Conservation (phyloP, 1,140 invertebrate genomes). For the Gonatopus flavifemur region DNA sequence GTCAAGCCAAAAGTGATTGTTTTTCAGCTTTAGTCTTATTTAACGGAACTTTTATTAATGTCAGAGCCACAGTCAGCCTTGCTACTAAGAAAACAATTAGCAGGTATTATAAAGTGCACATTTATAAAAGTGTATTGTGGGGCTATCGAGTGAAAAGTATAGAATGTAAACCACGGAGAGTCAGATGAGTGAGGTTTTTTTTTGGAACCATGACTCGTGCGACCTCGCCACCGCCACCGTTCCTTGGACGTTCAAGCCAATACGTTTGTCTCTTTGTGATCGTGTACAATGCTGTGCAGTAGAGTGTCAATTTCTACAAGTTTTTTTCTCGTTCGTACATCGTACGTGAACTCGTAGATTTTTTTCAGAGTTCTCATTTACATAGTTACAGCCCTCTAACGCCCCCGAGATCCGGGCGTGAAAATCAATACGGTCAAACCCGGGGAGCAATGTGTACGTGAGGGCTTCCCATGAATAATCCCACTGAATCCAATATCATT, state of each 20-base stretch:
- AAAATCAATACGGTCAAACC: conserved; percentile 54
- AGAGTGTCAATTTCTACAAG: neutral
- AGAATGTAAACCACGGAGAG: conserved; percentile 30
- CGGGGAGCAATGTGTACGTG: conserved; percentile 35
- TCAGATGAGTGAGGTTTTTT: conserved; percentile 40
- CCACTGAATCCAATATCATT: neutral
- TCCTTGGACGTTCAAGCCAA: conserved; percentile 20
- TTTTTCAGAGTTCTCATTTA: too few species aligned
- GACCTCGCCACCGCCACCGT: conserved; percentile 40
- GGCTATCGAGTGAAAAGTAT: too few species aligned
- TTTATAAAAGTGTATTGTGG: conserved; percentile 6
- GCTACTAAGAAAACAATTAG: conserved; percentile 91
- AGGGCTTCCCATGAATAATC: conserved; percentile 33
- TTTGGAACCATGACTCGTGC: conserved; percentile 35
- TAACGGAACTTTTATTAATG: conserved; percentile 72
- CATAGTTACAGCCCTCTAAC: conserved; percentile 14
- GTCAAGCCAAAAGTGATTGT: conserved; percentile 56
- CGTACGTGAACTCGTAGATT: neutral
- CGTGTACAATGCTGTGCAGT: neutral
- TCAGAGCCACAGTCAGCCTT: conserved; percentile 93
- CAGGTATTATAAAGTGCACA: conserved; percentile 67
- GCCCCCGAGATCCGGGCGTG: conserved; percentile 45
- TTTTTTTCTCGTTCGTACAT: neutral
- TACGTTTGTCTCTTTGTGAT: conserved; percentile 23
- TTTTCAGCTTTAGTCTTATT: conserved; percentile 58